Percentiles rank a stretch among this genome's conserved stretches.
Conservation (phyloP, 2,888 invertebrate species). For the Spialia ferax region DNA sequence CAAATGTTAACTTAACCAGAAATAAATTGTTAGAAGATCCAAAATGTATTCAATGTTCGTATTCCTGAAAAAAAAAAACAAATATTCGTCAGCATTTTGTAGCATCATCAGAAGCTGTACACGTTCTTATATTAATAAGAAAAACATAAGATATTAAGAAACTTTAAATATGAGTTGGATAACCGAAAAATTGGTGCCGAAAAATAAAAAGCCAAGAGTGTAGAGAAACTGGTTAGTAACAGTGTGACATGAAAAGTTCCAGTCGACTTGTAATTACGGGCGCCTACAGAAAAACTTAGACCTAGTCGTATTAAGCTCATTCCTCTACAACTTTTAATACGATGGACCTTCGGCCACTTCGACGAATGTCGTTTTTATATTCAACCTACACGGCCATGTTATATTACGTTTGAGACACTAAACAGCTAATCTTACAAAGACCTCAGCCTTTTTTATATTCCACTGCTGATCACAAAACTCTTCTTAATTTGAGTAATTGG, state of each 20-base stretch:
- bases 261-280: constrained; percentile 6
- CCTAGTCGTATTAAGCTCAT: not conserved
- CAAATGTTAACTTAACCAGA: too few species aligned
- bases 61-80: too few species aligned
- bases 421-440: not conserved
- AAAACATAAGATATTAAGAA: too few species aligned
- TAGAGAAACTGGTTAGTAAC: not conserved
- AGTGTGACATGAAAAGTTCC: not conserved
- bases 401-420: not conserved
- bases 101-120: too few species aligned
- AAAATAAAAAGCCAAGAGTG: not conserved
- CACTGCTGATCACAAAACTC: too few species aligned
- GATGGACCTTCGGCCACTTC: constrained; percentile 6
- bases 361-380: not conserved
- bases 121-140: too few species aligned
- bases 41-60: too few species aligned
- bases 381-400: not conserved
- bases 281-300: not conserved
- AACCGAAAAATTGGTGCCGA: too few species aligned
- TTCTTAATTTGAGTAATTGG: too few species aligned
- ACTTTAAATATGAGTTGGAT: too few species aligned
- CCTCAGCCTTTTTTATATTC: not conserved
- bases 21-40: too few species aligned
- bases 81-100: too few species aligned
- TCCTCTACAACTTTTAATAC: constrained; percentile 9